Evolutionary conservation across 2,113 vertebrate species (phyloP).

Genomic region (Cranoglanis bouderius): DNA sequence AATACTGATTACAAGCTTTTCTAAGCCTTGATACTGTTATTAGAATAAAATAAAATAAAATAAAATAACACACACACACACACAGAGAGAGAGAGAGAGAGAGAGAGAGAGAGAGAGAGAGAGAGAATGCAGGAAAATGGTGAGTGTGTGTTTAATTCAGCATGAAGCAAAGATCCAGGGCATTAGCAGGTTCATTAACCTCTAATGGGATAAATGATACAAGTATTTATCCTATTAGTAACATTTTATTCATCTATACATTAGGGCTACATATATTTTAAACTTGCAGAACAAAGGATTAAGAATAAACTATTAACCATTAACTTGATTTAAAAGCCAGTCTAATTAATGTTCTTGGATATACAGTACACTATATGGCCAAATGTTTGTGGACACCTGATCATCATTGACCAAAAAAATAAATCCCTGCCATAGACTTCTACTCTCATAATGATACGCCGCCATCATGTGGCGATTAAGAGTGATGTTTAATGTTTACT

Average conservation of each 20-base stretch:
- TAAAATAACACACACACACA: neutral
- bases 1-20: neutral
- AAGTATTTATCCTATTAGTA: neutral
- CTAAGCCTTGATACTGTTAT: neutral
- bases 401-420: neutral
- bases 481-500: neutral
- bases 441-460: neutral
- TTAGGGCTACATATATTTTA: neutral
- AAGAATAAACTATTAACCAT: neutral
- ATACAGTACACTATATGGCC: neutral
- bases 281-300: neutral
- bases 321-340: neutral
- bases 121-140: neutral
- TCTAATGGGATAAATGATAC: neutral
- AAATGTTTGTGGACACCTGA: neutral
- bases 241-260: neutral
- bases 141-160: neutral
- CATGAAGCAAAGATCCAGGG: neutral
- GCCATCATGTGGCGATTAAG: conserved; percentile 30
- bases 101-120: no score
- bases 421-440: neutral
- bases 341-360: neutral
- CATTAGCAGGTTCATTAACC: neutral
- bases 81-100: no score
- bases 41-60: neutral